Conservation (phyloP, 2,888 invertebrate genomes). For the Pandemis cinnamomeana region DNA sequence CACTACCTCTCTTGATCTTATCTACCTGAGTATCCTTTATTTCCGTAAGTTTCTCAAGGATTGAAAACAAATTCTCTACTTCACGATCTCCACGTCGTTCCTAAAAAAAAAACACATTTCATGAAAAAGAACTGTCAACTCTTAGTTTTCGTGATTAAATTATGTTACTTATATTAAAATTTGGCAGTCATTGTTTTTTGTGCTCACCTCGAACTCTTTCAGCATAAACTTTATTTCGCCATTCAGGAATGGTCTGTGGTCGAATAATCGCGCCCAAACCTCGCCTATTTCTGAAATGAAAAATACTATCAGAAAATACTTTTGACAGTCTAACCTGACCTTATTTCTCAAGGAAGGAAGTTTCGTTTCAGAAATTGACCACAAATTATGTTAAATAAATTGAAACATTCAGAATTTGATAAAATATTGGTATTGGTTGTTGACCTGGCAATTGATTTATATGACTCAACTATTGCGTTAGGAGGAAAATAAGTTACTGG, state of each 20-base stretch:
- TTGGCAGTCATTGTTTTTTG: neutral
- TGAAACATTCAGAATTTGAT: neutral
- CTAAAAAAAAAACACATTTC: constrained; percentile 70
- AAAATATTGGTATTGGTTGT: neutral
- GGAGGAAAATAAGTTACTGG: neutral
- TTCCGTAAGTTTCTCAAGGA: constrained; percentile 90
- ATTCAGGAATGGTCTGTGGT: constrained; percentile 93
- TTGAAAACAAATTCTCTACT: constrained; percentile 90
- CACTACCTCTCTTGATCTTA: constrained; percentile 86
- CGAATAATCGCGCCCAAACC: constrained; percentile 93
- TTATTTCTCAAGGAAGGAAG: neutral
- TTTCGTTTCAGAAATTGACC: neutral
- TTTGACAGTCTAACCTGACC: neutral
- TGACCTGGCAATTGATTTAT: neutral
- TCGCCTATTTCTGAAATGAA: constrained; percentile 89
- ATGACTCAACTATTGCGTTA: constrained; percentile 18
- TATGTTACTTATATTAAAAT: neutral
- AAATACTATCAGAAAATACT: neutral
- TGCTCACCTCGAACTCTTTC: constrained; percentile 92
- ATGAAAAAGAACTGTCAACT: too few relatives aligned
- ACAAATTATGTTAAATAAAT: neutral
- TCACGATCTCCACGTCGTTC: constrained; percentile 91
- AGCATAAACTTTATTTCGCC: constrained; percentile 94
- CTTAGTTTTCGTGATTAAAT: too few relatives aligned
- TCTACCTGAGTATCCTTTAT: constrained; percentile 90